Evolutionary conservation across 2,113 vertebrate species (phyloP).

Genomic region (Hydropotes inermis): DNA sequence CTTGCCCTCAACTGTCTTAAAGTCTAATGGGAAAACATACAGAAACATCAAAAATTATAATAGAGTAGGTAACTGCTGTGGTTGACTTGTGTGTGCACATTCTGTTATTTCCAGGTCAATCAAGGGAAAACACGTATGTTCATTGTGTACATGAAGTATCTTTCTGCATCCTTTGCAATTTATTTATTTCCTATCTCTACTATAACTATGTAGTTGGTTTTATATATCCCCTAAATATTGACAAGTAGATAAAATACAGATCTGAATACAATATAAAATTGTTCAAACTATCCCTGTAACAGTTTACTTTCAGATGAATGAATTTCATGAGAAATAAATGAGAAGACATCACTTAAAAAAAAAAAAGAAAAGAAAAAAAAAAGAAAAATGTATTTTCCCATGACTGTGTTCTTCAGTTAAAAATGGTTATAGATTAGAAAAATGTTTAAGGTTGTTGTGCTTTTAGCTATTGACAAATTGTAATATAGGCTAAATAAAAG

Average conservation of each 20-base stretch:
- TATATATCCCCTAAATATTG: constrained; percentile 36
- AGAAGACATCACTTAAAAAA: not conserved
- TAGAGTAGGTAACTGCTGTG: not conserved
- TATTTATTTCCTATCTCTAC: not conserved
- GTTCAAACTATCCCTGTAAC: not conserved
- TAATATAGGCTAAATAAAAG: constrained; percentile 57
- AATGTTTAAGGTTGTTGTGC: constrained; percentile 52
- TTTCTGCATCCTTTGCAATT: not conserved
- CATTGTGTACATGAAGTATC: not conserved
- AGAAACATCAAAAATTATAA: not conserved
- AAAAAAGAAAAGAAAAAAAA: too few species aligned
- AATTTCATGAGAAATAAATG: constrained; percentile 40
- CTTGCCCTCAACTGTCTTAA: not conserved
- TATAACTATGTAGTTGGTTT: not conserved
- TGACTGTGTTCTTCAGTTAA: constrained; percentile 63
- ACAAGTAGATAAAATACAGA: constrained; percentile 18
- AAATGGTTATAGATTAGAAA: constrained; percentile 65
- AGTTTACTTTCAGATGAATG: not conserved
- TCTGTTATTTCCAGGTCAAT: not conserved
- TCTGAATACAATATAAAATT: constrained; percentile 6
- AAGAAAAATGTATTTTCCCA: constrained; percentile 58
- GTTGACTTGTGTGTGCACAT: not conserved
- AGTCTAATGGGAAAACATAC: not conserved
- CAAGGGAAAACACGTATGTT: not conserved
- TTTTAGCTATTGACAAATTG: constrained; percentile 27